Percentiles rank a stretch among this genome's conserved stretches.
Conservation (phyloP, 2,888 invertebrate genomes). For the Acronicta psi region DNA sequence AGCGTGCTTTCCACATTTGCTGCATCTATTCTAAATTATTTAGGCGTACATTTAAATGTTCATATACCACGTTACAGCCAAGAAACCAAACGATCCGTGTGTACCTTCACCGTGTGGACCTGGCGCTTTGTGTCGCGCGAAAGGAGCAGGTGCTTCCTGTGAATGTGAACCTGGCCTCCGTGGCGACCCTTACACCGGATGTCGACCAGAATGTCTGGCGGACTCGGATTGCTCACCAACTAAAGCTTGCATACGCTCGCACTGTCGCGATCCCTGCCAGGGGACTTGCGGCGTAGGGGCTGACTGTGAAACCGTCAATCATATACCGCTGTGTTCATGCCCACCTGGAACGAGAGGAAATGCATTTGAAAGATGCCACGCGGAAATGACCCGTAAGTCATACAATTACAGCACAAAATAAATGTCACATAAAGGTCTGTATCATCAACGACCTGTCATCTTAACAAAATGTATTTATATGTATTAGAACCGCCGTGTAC, state of each 20-base stretch:
- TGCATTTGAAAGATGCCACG: conserved; percentile 91
- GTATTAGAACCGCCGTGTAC: conserved; percentile 90
- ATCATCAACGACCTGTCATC: no score
- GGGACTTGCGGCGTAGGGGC: conserved; percentile 95
- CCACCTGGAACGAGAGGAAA: conserved; percentile 91
- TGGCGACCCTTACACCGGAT: conserved; percentile 93
- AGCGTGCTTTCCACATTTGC: conserved; percentile 74
- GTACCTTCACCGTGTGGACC: conserved; percentile 95
- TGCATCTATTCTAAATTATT: conserved; percentile 43
- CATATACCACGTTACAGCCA: conserved; percentile 70
- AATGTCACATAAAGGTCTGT: no score
- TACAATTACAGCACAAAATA: background rate
- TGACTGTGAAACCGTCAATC: conserved; percentile 92
- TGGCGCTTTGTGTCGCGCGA: conserved; percentile 94
- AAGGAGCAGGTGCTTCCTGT: conserved; percentile 92
- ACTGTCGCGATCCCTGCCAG: conserved; percentile 95
- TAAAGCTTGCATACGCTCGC: conserved; percentile 94
- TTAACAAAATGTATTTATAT: conserved; percentile 45
- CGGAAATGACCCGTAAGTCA: conserved; percentile 74
- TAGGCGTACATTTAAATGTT: conserved; percentile 26
- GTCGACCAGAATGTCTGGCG: conserved; percentile 95
- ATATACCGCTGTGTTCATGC: conserved; percentile 92
- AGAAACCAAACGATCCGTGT: conserved; percentile 92
- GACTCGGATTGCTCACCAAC: conserved; percentile 96
- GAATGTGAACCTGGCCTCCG: conserved; percentile 92